These are phyloP conservation scores for Falco berigora DNA, from an alignment of 2,797 vertebrate species.

Conservation along the genomic window DNA sequence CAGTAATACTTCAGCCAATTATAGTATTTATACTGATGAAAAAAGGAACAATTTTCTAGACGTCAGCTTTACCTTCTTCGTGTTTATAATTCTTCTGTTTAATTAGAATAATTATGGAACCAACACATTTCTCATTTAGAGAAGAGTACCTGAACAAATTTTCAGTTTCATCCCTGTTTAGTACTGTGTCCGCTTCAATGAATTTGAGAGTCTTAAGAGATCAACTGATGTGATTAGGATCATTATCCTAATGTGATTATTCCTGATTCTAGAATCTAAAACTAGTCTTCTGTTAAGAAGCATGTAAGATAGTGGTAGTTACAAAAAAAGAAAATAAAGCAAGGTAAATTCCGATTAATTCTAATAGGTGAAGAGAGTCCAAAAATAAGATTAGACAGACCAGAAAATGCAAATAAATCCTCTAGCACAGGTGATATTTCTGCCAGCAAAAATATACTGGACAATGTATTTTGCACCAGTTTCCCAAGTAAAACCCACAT, in stretches of 20 bases:
- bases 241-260: neutral
- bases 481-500: neutral
- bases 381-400: neutral
- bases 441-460: neutral
- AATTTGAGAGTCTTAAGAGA: neutral
- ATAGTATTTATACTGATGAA: neutral
- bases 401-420: neutral
- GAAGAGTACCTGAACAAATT: neutral
- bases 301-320: neutral
- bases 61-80: neutral
- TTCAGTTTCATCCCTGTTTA: neutral
- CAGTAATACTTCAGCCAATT: neutral
- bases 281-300: neutral
- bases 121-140: neutral
- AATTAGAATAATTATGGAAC: neutral
- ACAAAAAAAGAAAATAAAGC: neutral
- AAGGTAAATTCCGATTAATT: neutral
- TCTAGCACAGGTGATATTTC: neutral
- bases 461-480: neutral
- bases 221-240: neutral
- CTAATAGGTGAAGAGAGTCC: neutral
- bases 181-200: neutral
- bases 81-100: neutral
- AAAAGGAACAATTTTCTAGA: neutral
- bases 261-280: neutral